These are phyloP conservation scores for Mus spicilegus DNA, from an alignment of 2,113 vertebrate species.

Conservation along the genomic window DNA sequence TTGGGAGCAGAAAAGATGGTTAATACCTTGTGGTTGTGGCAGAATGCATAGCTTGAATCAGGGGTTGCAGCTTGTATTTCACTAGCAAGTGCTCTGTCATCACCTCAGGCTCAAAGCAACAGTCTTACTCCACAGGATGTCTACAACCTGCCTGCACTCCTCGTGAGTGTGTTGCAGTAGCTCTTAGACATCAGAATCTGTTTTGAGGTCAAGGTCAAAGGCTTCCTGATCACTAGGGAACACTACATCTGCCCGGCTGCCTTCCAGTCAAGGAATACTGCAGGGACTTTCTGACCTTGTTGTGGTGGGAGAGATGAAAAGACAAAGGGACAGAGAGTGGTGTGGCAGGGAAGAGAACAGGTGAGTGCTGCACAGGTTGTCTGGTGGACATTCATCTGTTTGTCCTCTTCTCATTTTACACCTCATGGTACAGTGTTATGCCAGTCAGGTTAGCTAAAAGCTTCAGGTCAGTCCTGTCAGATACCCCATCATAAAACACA, in stretches of 20 bases:
- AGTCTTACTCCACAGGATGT: not conserved
- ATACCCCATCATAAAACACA: slow-evolving; percentile 92
- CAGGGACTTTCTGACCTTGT: not conserved
- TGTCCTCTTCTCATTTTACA: not conserved
- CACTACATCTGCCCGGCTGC: not conserved
- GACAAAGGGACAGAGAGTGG: not conserved
- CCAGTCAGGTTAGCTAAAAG: slow-evolving; percentile 89
- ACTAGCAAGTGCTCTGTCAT: not conserved
- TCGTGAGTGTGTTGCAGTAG: not conserved
- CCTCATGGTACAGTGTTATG: slow-evolving; percentile 81
- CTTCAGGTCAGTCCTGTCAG: slow-evolving; percentile 91
- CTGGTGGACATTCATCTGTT: not conserved
- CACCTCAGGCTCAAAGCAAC: not conserved
- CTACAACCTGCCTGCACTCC: not conserved
- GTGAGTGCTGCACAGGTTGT: not conserved
- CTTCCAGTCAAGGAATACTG: not conserved
- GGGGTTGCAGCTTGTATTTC: not conserved
- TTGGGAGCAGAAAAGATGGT: not conserved
- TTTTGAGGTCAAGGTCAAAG: not conserved
- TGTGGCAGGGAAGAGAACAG: not conserved
- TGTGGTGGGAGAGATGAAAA: not conserved
- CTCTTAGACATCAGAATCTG: not conserved
- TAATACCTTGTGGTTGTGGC: not conserved
- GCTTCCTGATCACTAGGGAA: no score
- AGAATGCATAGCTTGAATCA: not conserved